Conservation (phyloP, 2,797 vertebrate genomes). For the Xyrichtys novacula region DNA sequence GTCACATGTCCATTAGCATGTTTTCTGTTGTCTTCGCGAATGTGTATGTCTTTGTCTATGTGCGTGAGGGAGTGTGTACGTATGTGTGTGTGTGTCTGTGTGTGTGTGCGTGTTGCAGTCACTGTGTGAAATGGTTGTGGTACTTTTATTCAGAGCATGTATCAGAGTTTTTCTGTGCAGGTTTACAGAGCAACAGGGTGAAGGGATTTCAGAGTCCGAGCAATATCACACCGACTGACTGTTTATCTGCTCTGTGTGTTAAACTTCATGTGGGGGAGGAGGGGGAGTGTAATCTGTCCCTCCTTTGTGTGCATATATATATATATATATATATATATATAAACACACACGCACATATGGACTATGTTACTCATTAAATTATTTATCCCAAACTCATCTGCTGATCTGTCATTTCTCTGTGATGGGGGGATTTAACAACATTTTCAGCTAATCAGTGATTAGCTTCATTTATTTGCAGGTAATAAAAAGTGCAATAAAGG, state of each 20-base stretch:
- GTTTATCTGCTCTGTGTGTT: slow-evolving; percentile 40
- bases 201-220: slow-evolving; percentile 59
- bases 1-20: too few species aligned
- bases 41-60: background rate
- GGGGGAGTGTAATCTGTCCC: slow-evolving; percentile 44
- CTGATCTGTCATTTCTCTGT: slow-evolving; percentile 8
- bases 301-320: slow-evolving; percentile 63
- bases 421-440: background rate
- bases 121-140: slow-evolving; percentile 1
- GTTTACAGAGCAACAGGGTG: slow-evolving; percentile 51
- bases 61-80: background rate
- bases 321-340: slow-evolving; percentile 62
- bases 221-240: slow-evolving; percentile 59
- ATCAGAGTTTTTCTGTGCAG: slow-evolving; percentile 36
- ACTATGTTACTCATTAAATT: slow-evolving; percentile 82
- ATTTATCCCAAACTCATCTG: slow-evolving; percentile 72
- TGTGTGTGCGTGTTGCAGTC: background rate
- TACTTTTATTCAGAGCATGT: slow-evolving; percentile 37
- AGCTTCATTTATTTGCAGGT: background rate
- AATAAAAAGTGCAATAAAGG: too few species aligned
- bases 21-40: background rate
- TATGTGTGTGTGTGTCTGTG: background rate
- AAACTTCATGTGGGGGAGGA: slow-evolving; percentile 13
- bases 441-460: too few species aligned
- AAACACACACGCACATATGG: too few species aligned